Evolutionary conservation across 2,113 vertebrate genomes (phyloP).

Genomic region (Lonchura striata): DNA sequence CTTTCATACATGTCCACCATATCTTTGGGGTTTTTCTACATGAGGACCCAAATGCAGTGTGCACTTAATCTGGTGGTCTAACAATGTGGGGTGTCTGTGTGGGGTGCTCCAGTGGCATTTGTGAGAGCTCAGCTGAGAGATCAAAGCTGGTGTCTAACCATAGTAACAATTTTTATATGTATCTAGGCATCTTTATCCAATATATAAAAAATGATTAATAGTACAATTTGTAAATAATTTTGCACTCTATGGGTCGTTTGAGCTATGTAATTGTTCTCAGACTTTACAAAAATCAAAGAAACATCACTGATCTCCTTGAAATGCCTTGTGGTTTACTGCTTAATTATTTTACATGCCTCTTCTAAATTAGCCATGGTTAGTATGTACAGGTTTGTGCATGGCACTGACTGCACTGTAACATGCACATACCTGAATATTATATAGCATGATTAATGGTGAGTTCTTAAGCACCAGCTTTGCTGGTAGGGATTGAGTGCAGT

Average conservation of each 20-base stretch:
- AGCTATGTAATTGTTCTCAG: not conserved
- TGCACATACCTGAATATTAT: not conserved
- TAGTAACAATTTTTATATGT: not conserved
- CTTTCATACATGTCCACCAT: not conserved
- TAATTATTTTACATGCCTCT: slow-evolving; percentile 1
- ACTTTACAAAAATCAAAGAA: not conserved
- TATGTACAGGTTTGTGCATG: not conserved
- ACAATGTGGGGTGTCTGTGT: not conserved
- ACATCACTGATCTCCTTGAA: not conserved
- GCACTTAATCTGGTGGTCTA: not conserved
- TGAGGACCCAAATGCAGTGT: not conserved
- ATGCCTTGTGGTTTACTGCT: not conserved
- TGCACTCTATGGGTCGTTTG: not conserved
- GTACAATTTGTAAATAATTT: not conserved
- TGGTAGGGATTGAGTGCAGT: not conserved
- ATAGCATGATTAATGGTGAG: not conserved
- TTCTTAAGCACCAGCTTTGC: not conserved
- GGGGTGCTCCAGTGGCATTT: not conserved
- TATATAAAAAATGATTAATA: not conserved
- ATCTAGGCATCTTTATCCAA: not conserved
- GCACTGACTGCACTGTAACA: not conserved
- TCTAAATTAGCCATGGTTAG: not conserved
- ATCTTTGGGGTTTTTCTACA: not conserved
- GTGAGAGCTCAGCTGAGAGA: not conserved
- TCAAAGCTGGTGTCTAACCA: not conserved